Conservation (phyloP, 2,113 vertebrate species). For the Nothobranchius kuhntae region DNA sequence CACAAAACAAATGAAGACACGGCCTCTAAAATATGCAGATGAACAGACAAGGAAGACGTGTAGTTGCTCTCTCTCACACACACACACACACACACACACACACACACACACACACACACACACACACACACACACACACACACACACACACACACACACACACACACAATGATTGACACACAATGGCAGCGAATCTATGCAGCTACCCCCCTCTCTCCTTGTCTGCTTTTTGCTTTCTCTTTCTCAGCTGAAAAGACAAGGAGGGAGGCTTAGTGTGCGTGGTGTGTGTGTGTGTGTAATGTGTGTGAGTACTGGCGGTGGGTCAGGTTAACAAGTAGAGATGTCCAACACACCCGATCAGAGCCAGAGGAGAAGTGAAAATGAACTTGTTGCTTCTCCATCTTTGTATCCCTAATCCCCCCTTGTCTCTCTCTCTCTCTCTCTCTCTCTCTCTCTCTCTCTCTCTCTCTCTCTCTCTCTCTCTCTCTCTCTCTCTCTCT, state of each 20-base stretch:
- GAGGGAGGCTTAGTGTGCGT: conserved; percentile 50
- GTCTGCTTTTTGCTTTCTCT: conserved; percentile 72
- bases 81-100: conserved; percentile 14
- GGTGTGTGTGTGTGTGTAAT: conserved; percentile 3
- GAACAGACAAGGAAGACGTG: conserved; percentile 46
- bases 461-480: neutral
- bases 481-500: neutral
- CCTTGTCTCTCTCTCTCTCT: neutral
- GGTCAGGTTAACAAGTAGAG: conserved; percentile 48
- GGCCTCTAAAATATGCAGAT: conserved; percentile 39
- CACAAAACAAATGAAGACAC: conserved; percentile 39
- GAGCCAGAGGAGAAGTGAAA: conserved; percentile 57
- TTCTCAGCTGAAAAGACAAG: conserved; percentile 74
- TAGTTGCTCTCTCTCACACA: conserved; percentile 52
- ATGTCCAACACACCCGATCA: conserved; percentile 68
- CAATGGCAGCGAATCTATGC: conserved; percentile 83
- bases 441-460: too few species aligned
- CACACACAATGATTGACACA: conserved; percentile 81
- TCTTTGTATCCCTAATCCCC: conserved; percentile 50
- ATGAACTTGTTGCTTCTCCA: conserved; percentile 60
- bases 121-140: conserved; percentile 20
- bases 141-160: conserved; percentile 25
- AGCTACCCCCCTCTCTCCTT: conserved; percentile 45
- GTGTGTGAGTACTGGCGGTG: conserved; percentile 13
- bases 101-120: conserved; percentile 12